Percentiles rank a stretch among this genome's conserved stretches.
Conservation (phyloP, 1,140 invertebrate genomes). For the Drosophila virilis region DNA sequence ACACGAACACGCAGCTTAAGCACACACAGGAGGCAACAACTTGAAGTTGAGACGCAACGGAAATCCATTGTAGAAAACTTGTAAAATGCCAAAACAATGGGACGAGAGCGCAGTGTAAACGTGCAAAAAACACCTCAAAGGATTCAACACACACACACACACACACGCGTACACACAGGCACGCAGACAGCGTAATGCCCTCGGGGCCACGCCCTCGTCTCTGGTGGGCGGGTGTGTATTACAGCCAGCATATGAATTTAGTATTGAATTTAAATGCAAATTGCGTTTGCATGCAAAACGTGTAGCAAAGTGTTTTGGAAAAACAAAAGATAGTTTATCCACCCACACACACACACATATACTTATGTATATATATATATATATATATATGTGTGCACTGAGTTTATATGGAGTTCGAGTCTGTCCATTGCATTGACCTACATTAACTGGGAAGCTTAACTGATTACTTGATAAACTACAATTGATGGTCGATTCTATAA, state of each 20-base stretch:
- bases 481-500: conserved; percentile 8
- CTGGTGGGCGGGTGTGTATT: conserved; percentile 63
- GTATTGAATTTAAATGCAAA: conserved; percentile 82
- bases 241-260: conserved; percentile 80
- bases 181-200: conserved; percentile 34
- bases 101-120: conserved; percentile 27
- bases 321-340: neutral
- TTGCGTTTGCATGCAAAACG: conserved; percentile 79
- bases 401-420: neutral
- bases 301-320: conserved; percentile 53
- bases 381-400: neutral
- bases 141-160: conserved; percentile 15
- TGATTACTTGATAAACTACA: conserved; percentile 6
- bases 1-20: neutral
- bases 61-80: conserved; percentile 81
- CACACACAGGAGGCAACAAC: conserved; percentile 21
- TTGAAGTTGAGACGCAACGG: conserved; percentile 57
- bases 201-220: conserved; percentile 19
- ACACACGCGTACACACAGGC: conserved; percentile 11
- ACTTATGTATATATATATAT: too few relatives aligned
- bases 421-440: conserved; percentile 24
- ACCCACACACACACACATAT: neutral
- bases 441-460: conserved; percentile 7
- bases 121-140: conserved; percentile 53
- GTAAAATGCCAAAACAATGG: conserved; percentile 77